These are phyloP conservation scores for Calosoma granatense DNA, from an alignment of 1,140 invertebrate genomes.

Conservation along the genomic window DNA sequence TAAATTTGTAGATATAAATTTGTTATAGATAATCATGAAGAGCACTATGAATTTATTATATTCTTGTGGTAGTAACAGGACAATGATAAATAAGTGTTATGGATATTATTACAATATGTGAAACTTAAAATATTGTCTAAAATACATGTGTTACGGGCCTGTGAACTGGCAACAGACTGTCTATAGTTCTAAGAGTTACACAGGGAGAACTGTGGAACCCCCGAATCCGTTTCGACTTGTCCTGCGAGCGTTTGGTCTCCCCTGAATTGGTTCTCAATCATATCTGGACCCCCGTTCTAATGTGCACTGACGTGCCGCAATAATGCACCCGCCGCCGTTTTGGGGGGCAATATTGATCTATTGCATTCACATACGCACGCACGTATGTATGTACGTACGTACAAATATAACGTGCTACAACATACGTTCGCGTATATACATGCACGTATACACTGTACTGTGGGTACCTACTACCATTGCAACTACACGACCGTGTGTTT, in stretches of 20 bases:
- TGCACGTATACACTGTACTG: neutral
- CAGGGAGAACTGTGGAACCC: no score
- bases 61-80: no score
- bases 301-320: conserved; percentile 2
- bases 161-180: no score
- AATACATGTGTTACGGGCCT: no score
- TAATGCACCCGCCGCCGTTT: conserved; percentile 1
- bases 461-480: no score
- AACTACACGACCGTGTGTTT: neutral
- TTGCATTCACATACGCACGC: neutral
- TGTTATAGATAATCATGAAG: no score
- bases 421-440: neutral
- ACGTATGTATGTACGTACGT: neutral
- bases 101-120: no score
- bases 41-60: no score
- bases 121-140: no score
- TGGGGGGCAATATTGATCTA: conserved; percentile 1
- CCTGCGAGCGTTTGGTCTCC: neutral
- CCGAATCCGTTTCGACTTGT: neutral
- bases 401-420: neutral
- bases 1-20: no score
- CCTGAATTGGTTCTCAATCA: conserved; percentile 6
- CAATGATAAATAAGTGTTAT: no score
- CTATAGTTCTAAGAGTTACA: no score
- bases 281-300: conserved; percentile 3